phyloP scores from a whole-genome alignment of 2,113 vertebrate species.

The Poeciliopsis occidentalis region DNA sequence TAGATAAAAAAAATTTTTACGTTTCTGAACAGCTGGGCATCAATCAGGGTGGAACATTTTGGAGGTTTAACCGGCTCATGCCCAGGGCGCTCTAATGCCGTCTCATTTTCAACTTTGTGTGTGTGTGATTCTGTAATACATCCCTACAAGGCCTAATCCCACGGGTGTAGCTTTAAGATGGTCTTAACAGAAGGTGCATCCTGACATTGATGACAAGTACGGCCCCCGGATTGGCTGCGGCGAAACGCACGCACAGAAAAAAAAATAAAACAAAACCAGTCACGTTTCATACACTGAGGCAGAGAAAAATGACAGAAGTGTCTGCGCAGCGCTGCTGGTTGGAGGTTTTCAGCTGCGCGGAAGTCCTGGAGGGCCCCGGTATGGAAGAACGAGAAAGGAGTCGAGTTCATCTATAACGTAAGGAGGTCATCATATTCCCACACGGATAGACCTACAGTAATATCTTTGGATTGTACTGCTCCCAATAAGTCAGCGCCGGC shows the following conservation, averaged over 20 bases:
- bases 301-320: constrained; percentile 35
- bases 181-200: constrained; percentile 62
- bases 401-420: constrained; percentile 80
- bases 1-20: background rate
- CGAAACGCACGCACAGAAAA: constrained; percentile 44
- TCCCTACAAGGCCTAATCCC: constrained; percentile 53
- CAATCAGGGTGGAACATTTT: background rate
- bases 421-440: constrained; percentile 79
- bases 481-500: constrained; percentile 79
- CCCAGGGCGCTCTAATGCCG: constrained; percentile 18
- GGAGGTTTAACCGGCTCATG: constrained; percentile 13
- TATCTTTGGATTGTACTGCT: constrained; percentile 82
- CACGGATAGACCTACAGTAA: constrained; percentile 81
- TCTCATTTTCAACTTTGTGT: constrained; percentile 49
- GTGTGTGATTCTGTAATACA: constrained; percentile 57
- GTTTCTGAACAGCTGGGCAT: background rate
- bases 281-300: constrained; percentile 44
- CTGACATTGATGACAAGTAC: constrained; percentile 63
- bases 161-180: constrained; percentile 59
- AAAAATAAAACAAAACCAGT: constrained; percentile 6
- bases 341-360: constrained; percentile 54
- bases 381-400: constrained; percentile 56
- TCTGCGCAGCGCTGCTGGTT: constrained; percentile 44
- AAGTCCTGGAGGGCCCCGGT: constrained; percentile 51
- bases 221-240: constrained; percentile 28